phyloP scores from a whole-genome alignment of 2,797 vertebrate species.

The Pseudochirops corinnae region DNA sequence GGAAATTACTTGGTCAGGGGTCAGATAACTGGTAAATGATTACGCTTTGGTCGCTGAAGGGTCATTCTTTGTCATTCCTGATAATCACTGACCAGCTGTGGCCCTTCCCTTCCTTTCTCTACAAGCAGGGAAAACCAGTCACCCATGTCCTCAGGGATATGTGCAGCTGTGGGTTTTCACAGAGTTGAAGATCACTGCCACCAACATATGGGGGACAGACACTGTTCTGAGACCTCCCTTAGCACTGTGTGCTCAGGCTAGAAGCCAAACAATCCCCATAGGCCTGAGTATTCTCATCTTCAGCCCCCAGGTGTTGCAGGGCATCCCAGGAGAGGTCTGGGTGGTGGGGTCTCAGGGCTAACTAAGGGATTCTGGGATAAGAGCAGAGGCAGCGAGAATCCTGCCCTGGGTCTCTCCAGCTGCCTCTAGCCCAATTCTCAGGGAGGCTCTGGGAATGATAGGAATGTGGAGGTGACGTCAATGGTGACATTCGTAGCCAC shows the following conservation, averaged over 20 bases:
- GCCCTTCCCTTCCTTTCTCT: background rate
- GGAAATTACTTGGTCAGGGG: background rate
- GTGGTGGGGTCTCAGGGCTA: accelerated
- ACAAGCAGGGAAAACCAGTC: background rate
- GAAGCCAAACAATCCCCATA: background rate
- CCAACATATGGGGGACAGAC: background rate
- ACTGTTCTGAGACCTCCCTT: background rate
- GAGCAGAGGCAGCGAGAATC: background rate
- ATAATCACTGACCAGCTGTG: background rate
- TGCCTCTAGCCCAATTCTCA: conserved; percentile 84
- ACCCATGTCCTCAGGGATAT: background rate
- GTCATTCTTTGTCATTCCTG: background rate
- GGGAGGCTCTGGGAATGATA: conserved; percentile 88
- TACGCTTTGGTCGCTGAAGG: background rate
- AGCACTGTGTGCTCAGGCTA: background rate
- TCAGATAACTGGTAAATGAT: background rate
- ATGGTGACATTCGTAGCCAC: conserved; percentile 92
- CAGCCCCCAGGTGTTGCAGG: background rate
- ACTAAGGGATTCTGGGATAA: background rate
- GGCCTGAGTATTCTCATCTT: background rate
- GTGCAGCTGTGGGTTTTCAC: background rate
- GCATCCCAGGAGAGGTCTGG: background rate
- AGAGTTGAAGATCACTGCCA: background rate
- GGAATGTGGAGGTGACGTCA: conserved; percentile 95
- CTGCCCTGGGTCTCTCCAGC: conserved; percentile 58